Evolutionary conservation across 2,797 vertebrate species (phyloP), one percentile per base, ranked within the genome.

Genomic region (Siniperca obscura): DNA sequence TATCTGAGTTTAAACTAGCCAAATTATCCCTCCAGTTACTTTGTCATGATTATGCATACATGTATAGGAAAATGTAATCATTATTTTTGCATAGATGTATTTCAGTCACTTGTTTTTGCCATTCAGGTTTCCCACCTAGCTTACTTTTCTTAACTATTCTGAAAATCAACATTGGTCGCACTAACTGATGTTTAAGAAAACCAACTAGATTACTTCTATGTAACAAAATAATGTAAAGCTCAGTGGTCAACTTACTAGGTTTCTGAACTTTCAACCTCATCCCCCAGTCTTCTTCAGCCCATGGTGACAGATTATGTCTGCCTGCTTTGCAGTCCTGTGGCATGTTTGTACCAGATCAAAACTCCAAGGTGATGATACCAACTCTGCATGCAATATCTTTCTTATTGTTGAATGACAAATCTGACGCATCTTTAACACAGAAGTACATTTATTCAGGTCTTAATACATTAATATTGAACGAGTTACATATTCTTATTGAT

Each of bases 401-500:
- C 14, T 70, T 46, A 7, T 3, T 38, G 4, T 22, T 46, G 10
- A 86, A 84, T 62, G 71, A 91, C 46, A 71, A 42, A 78, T 55
- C 7, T 4, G 59, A 88, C 80, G 81, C 75, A 53, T 53, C 6
- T 72, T 87, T 83, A 89, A 95, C 93, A 95, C 90, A 94, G 90
- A 94, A 89, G 90, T 93, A 95, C 94, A 94, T 95, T 96, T 95
- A 95, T 96, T 95, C 90, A 95, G 91, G 94, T 91, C 94, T 95
- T 96, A 95, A 96, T 96, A 96, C 97, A 96, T 95, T 94, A 94
- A 94, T 95, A 95, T 90, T 94, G 91, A 93, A 94, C 93, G 93
- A 93, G 86, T 95, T 93, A 95, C 92, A 95, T 93, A 89, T 91
- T 92, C 78, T 91, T 96, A 93, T 91, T 80, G 91, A 97, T 96